Conservation (phyloP, 1,140 invertebrate genomes). For the Cyclargus thomasi region DNA sequence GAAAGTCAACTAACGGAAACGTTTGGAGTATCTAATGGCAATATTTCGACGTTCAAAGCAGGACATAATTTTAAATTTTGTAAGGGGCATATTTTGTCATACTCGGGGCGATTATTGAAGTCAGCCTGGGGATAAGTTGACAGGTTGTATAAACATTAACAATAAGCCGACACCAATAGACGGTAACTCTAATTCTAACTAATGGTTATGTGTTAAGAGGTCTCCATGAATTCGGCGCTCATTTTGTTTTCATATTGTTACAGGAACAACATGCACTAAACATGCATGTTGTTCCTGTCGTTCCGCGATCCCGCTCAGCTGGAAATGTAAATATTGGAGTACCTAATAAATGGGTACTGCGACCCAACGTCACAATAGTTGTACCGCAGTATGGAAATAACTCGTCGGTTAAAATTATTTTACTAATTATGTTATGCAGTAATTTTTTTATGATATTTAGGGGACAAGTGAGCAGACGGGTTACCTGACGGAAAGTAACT, state of each 20-base stretch:
- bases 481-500: too few relatives aligned
- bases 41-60: not conserved
- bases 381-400: too few relatives aligned
- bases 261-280: too few relatives aligned
- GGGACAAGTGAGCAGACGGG: too few relatives aligned
- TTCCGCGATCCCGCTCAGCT: not conserved
- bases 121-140: slow-evolving; percentile 51
- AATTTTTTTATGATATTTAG: too few relatives aligned
- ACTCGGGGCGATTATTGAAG: slow-evolving; percentile 39
- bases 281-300: slow-evolving; percentile 7
- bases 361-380: not conserved
- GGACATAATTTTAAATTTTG: not conserved
- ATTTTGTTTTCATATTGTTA: slow-evolving; percentile 29
- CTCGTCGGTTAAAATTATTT: too few relatives aligned
- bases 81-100: slow-evolving; percentile 16
- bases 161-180: slow-evolving; percentile 42
- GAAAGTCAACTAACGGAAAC: not conserved
- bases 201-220: slow-evolving; percentile 34
- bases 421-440: too few relatives aligned
- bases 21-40: not conserved
- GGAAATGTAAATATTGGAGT: slow-evolving; percentile 11
- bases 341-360: not conserved
- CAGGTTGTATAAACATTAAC: slow-evolving; percentile 47
- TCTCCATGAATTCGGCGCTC: slow-evolving; percentile 30
- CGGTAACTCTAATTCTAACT: slow-evolving; percentile 40